phyloP scores from a whole-genome alignment of 2,888 invertebrate species.

The Zele albiditarsus region DNA sequence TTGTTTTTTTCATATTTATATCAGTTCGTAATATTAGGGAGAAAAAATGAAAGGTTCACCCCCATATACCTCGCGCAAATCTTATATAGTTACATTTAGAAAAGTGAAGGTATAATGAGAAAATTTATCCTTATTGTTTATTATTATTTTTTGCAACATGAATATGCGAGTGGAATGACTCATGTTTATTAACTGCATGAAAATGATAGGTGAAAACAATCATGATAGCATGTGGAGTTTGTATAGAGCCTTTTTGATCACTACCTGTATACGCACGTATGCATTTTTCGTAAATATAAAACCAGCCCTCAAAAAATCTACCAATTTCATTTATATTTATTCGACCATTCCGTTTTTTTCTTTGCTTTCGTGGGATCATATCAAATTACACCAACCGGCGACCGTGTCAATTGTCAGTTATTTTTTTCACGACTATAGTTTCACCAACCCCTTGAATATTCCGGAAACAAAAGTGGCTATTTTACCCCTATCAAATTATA shows the following conservation, averaged over 20 bases:
- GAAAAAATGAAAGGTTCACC: background rate
- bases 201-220: background rate
- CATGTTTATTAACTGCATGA: background rate
- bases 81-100: background rate
- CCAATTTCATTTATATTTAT: slow-evolving; percentile 3
- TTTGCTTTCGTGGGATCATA: background rate
- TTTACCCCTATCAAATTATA: slow-evolving; percentile 2
- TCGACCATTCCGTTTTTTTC: background rate
- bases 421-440: background rate
- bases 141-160: background rate
- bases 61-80: background rate
- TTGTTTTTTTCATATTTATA: too few species aligned
- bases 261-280: background rate
- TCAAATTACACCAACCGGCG: slow-evolving; percentile 13
- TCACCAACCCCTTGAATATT: slow-evolving; percentile 18
- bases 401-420: slow-evolving; percentile 21
- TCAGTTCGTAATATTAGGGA: background rate
- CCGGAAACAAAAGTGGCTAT: background rate
- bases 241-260: background rate
- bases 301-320: background rate
- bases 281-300: background rate
- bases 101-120: background rate
- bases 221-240: background rate
- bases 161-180: background rate
- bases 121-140: too few species aligned